Evolutionary conservation across 2,797 vertebrate genomes (phyloP).

Genomic region (Mus spretus): DNA sequence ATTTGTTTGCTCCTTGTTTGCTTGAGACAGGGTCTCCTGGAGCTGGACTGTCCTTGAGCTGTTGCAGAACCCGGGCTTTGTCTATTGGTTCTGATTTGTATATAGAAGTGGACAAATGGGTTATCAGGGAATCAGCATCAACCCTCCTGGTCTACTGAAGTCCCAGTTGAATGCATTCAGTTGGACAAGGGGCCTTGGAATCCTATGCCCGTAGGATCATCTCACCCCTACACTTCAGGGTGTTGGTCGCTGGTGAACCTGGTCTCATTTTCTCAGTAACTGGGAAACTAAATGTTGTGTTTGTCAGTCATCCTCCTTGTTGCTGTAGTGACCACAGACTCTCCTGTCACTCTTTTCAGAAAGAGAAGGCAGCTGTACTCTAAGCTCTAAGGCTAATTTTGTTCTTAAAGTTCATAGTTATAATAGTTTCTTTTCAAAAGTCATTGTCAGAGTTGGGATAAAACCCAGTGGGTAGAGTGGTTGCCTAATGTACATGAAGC

Average conservation of each 20-base stretch:
- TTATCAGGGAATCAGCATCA: background rate
- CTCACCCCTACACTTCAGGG: background rate
- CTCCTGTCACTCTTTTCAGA: background rate
- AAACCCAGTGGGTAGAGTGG: background rate
- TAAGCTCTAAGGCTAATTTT: constrained; percentile 27
- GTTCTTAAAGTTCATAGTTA: constrained; percentile 27
- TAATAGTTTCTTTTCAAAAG: background rate
- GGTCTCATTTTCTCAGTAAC: background rate
- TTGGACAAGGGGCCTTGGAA: background rate
- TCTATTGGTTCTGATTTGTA: constrained; percentile 33
- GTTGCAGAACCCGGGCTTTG: background rate
- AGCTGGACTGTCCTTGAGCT: background rate
- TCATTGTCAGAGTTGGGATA: background rate
- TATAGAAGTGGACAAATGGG: background rate
- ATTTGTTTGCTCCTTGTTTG: background rate
- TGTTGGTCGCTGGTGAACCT: background rate
- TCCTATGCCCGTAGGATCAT: background rate
- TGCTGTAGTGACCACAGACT: background rate
- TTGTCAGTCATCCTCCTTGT: background rate
- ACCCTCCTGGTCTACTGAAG: background rate
- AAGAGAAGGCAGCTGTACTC: background rate
- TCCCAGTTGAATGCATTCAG: background rate
- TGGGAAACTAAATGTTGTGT: background rate
- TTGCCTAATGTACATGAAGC: background rate
- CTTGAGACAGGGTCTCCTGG: background rate